These are phyloP conservation scores for Vollenhovia emeryi DNA, from an alignment of 1,140 invertebrate genomes.

Conservation along the genomic window DNA sequence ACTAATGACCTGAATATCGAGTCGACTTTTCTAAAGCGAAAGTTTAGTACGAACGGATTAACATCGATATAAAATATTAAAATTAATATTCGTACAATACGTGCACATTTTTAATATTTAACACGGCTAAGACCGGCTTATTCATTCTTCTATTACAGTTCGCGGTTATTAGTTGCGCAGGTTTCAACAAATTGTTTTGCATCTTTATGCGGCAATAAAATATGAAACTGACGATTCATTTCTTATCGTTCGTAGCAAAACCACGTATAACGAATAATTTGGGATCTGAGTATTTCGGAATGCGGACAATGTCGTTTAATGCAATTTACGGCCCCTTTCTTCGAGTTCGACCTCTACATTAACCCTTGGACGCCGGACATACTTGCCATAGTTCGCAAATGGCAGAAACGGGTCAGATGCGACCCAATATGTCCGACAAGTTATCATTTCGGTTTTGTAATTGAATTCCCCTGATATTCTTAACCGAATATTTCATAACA, in stretches of 20 bases:
- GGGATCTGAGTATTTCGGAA: background rate
- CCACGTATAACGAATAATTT: constrained; percentile 17
- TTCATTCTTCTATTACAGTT: background rate
- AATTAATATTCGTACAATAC: background rate
- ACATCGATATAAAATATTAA: background rate
- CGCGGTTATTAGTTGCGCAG: background rate
- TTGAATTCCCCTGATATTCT: background rate
- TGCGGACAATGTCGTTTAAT: constrained; percentile 47
- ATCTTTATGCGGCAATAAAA: background rate
- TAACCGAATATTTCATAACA: constrained; percentile 5
- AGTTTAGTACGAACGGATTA: background rate
- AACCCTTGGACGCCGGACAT: constrained; percentile 47
- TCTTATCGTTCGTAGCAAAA: background rate
- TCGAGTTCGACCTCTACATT: constrained; percentile 45
- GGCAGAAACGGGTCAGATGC: constrained; percentile 43
- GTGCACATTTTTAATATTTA: background rate
- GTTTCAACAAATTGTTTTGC: background rate
- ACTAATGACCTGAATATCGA: constrained; percentile 8
- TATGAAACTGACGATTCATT: constrained; percentile 4
- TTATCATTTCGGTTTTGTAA: constrained; percentile 51
- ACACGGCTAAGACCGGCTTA: background rate
- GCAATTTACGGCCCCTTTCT: constrained; percentile 47
- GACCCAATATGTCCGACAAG: constrained; percentile 43
- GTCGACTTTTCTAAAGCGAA: background rate
- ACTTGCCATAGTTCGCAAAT: constrained; percentile 57